Conservation (phyloP, 2,113 vertebrate species). For the Mesembrinibis cayennensis region DNA sequence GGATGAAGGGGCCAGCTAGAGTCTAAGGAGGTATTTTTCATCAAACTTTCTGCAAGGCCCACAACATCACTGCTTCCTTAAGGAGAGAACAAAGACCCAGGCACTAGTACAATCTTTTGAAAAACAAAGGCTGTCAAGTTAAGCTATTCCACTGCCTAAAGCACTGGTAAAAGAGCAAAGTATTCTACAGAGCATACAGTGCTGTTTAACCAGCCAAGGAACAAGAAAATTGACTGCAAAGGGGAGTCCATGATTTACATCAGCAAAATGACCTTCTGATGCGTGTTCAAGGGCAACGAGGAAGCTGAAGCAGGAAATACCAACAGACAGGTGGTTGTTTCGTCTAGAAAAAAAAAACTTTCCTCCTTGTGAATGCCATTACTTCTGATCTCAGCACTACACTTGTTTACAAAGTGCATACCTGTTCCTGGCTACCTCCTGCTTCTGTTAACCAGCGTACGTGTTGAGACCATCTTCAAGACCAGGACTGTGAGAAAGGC, state of each 20-base stretch:
- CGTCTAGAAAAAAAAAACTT: not conserved
- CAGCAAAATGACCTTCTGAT: not conserved
- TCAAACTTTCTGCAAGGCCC: not conserved
- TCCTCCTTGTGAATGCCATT: not conserved
- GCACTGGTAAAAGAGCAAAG: not conserved
- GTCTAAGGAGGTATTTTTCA: not conserved
- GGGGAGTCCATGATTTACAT: not conserved
- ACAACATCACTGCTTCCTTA: not conserved
- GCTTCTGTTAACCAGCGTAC: not conserved
- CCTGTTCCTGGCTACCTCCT: not conserved
- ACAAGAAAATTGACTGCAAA: not conserved
- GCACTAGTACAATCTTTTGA: not conserved
- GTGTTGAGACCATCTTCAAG: not conserved
- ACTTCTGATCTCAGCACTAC: not conserved
- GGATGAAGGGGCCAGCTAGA: not conserved
- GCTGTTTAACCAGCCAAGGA: not conserved
- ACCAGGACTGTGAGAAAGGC: not conserved
- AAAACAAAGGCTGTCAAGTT: not conserved
- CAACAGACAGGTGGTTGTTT: not conserved
- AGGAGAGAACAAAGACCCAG: not conserved
- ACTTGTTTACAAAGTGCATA: not conserved
- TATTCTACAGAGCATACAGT: not conserved
- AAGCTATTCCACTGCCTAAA: not conserved
- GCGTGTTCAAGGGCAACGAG: not conserved
- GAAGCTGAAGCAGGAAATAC: constrained; percentile 18